Evolutionary conservation across 2,888 invertebrate genomes (phyloP), one percentile per base, ranked within the genome.

Genomic region (Eulithis testata): DNA sequence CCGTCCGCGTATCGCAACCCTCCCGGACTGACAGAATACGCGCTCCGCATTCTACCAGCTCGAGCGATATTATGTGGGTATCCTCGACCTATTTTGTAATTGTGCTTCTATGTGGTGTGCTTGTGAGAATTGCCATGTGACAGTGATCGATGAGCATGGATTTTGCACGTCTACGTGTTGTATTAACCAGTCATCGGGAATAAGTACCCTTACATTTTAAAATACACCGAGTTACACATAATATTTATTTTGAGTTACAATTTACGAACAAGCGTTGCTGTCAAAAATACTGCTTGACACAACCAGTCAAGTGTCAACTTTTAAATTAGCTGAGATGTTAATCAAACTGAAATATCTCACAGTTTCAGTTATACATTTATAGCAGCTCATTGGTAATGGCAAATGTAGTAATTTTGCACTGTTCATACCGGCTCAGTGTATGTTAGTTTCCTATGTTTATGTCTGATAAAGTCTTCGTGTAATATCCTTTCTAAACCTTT

Each of bases 91-190:
- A 51, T 56, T 56, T 62, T 68, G 77, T 78, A 79, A 76, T 76
- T 75, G 81, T 81, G 82, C 70, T 71, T 58, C 60, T 65, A 62
- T 69, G 64, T 70, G 70, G 66, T 52, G 66, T 73, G 78, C 75
- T 70, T 80, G 81, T 84, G 83, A 80, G 79, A 80, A 79, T 83
- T 81, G 84, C 80, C 81, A 79, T 84, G 79, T 81, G 81, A 71
- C 64, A 70, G 75, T 70, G 62, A 59, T 56, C 57, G 63, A 65
- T 68, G 55, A 60, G 64, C 64, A 62, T 45, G 63, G 63, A 57
- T 58, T 47, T 37, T 36, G 51, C 43, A 31, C 44, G 53, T 3
- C 37, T 37, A 11, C 36, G 51, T 51, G 49, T n/a, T n/a, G n/a
- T n/a, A 44, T 14, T 27, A 44, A 11, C 62, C 60, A n/a, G 59